These are phyloP conservation scores for Cathartes aura DNA, from an alignment of 2,113 vertebrate species.

Conservation along the genomic window DNA sequence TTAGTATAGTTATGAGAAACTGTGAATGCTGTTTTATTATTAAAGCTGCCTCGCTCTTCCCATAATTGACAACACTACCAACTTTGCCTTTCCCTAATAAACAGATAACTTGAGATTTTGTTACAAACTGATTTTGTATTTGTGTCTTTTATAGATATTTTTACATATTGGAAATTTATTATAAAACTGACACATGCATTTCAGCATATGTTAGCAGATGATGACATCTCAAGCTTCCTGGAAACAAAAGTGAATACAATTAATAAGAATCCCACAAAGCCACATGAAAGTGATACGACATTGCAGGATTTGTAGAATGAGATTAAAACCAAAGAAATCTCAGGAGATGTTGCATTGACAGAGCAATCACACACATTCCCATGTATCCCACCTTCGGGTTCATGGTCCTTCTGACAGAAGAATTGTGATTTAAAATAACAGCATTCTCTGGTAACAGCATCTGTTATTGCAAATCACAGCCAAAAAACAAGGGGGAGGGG, in stretches of 20 bases:
- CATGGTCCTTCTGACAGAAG: background rate
- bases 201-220: conserved; percentile 34
- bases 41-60: conserved; percentile 9
- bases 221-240: conserved; percentile 47
- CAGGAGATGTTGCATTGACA: background rate
- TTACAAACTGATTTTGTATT: conserved; percentile 17
- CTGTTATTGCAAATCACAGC: background rate
- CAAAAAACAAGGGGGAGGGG: fast-evolving
- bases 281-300: background rate
- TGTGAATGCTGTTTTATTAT: conserved; percentile 47
- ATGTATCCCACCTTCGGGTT: background rate
- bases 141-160: conserved; percentile 11
- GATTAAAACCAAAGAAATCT: conserved; percentile 6
- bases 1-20: conserved; percentile 55
- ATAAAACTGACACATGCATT: conserved; percentile 19
- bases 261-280: conserved; percentile 39
- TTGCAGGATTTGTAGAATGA: conserved; percentile 3
- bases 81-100: conserved; percentile 35
- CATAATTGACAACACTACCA: conserved; percentile 24
- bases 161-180: conserved; percentile 40
- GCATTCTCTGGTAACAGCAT: background rate
- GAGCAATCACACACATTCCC: background rate
- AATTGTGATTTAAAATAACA: background rate
- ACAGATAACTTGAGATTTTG: conserved; percentile 22
- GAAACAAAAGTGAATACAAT: background rate